Base-by-base conservation (phyloP, 1,140 invertebrate genomes). In the Wiebesia pumilae region DNA sequence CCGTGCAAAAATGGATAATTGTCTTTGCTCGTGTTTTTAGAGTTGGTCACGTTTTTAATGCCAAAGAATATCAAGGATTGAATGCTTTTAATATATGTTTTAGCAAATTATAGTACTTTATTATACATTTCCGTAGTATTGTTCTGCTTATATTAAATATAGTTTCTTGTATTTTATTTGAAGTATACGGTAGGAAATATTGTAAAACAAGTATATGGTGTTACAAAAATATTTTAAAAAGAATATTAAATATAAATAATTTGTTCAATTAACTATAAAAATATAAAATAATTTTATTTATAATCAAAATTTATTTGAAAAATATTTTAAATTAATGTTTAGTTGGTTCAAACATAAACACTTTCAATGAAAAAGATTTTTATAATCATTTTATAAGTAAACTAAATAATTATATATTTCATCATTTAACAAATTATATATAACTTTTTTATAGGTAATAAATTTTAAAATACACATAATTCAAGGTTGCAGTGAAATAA, bases 1-100 rank as follows among this genome's bases (percentile, higher is more conserved):
- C 88, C 92, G 92, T 93, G 92, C 91, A 93, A 92, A 93, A 93
- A 93, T 93, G 92, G 91, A 91, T 92, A 92, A 92, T 92, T 91
- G 89, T 87, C 87, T 90, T 92, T 89, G 88, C 88, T 89, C 91
- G 92, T 92, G 92, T 93, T 91, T 54, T 88, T 85, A 67, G 54
- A 78, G 85, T 88, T 88, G 89, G 91, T 90, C 90, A 91, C 78
- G 71, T 88, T 82, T 84, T 73, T 71, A 38, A 54, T 81, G 30
- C 58, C 51, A 67, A 65, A 51, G 30, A 51, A 85, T 85, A 82
- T 75, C 87, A 16, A 27, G 12, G 67, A 84, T 19, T n/a, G 14
- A 27, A 87, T 77, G 30, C 85, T 77, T 82, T 84, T 83, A 58
- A 87, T 38, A 82, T 65, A 84, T 85, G 82, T 88, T 88, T 88